Conservation (phyloP, 2,113 vertebrate genomes). For the Entelurus aequoreus region DNA sequence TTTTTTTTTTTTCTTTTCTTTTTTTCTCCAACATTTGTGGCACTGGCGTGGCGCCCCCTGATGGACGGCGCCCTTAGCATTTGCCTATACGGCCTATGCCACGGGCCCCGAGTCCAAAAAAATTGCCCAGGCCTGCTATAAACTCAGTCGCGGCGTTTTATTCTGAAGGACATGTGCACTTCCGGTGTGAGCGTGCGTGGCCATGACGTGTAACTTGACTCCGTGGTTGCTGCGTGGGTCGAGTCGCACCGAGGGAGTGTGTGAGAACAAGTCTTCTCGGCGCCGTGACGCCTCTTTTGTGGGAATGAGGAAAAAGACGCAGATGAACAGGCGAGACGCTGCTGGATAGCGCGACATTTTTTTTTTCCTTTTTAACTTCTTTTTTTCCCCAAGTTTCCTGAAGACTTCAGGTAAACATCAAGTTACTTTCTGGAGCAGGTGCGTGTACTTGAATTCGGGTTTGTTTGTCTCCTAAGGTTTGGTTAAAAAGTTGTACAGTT, state of each 20-base stretch:
- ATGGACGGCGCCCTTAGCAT: no score
- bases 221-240: neutral
- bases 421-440: slow-evolving; percentile 34
- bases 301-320: slow-evolving; percentile 20
- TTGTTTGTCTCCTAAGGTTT: neutral
- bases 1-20: no score
- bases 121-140: no score
- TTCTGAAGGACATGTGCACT: slow-evolving; percentile 16
- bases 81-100: no score
- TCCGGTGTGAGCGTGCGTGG: neutral
- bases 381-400: slow-evolving; percentile 26
- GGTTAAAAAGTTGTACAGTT: neutral
- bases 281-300: slow-evolving; percentile 36
- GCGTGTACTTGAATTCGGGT: slow-evolving; percentile 3
- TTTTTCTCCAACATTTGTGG: no score
- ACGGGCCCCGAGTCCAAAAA: no score
- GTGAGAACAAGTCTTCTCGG: neutral
- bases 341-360: slow-evolving; percentile 16
- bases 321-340: slow-evolving; percentile 29
- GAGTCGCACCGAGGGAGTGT: slow-evolving; percentile 37
- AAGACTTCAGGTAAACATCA: slow-evolving; percentile 43
- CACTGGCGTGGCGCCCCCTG: no score
- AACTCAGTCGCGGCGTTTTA: slow-evolving; percentile 16
- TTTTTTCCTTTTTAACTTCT: slow-evolving; percentile 29
- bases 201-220: neutral